These are phyloP conservation scores for Heteromurus nitidus DNA, from an alignment of 2,888 invertebrate genomes.

Conservation along the genomic window DNA sequence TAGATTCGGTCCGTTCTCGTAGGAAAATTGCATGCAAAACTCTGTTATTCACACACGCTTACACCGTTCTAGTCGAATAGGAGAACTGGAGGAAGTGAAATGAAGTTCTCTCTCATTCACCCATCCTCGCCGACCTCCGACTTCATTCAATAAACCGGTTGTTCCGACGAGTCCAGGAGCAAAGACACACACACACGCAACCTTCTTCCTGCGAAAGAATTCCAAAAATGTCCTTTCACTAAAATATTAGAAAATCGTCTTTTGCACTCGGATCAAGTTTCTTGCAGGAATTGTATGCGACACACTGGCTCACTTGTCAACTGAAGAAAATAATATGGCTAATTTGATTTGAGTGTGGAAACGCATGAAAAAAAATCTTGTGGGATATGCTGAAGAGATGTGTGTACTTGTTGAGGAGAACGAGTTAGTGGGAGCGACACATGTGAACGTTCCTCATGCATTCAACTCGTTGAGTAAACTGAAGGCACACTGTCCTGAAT, in stretches of 20 bases:
- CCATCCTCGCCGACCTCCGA: no score
- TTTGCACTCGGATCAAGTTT: no score
- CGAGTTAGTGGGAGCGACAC: conserved; percentile 12
- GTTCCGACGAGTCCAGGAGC: not conserved
- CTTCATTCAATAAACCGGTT: not conserved
- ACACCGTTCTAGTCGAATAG: no score
- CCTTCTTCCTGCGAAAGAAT: not conserved
- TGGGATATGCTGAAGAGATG: not conserved
- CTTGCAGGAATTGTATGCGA: conserved; percentile 7
- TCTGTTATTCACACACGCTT: no score
- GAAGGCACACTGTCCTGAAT: conserved; percentile 58
- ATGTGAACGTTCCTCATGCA: conserved; percentile 40
- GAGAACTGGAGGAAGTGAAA: not conserved
- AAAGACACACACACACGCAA: not conserved
- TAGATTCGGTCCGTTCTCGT: no score
- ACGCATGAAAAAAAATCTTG: not conserved
- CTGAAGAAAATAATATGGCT: not conserved
- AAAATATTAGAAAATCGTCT: no score
- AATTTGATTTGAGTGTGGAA: not conserved
- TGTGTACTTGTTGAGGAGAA: not conserved
- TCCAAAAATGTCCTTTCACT: not conserved
- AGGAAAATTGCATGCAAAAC: no score
- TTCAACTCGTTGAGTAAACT: conserved; percentile 45
- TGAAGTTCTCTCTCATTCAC: not conserved
- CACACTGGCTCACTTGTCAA: conserved; percentile 39